These are phyloP conservation scores for Anoura caudifer DNA, from an alignment of 2,113 vertebrate genomes.

Conservation along the genomic window DNA sequence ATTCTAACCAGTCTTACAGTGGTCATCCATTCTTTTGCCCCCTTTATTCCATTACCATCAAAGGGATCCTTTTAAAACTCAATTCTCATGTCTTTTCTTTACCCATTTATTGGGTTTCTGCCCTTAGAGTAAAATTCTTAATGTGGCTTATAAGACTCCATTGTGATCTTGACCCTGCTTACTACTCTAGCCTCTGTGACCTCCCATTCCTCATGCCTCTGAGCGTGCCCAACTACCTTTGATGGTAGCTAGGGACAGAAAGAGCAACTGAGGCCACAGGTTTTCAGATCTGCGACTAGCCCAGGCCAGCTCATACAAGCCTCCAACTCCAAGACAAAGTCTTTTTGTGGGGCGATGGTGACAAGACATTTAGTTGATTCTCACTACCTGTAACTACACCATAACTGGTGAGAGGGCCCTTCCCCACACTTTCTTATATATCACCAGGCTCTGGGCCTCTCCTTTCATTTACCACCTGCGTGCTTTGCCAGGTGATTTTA, in stretches of 20 bases:
- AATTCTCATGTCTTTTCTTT: neutral
- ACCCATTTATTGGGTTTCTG: neutral
- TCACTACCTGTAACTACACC: neutral
- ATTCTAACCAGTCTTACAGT: neutral
- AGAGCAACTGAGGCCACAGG: neutral
- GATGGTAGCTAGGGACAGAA: neutral
- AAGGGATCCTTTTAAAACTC: neutral
- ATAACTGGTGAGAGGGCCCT: neutral
- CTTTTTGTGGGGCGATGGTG: neutral
- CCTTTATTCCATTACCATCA: neutral
- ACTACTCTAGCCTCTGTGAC: neutral
- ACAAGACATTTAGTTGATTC: neutral
- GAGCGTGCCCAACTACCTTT: neutral
- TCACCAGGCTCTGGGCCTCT: neutral
- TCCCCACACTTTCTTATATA: neutral
- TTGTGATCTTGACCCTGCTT: neutral
- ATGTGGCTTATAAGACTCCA: neutral
- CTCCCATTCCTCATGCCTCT: neutral
- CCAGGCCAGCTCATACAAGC: neutral
- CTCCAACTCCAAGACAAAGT: neutral
- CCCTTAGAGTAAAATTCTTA: conserved; percentile 3
- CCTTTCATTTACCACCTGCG: neutral
- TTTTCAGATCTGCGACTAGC: neutral
- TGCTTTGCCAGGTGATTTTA: neutral
- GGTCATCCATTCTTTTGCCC: neutral